Evolutionary conservation across 1,140 invertebrate genomes (phyloP).

Genomic region (Drosophila nikananu): DNA sequence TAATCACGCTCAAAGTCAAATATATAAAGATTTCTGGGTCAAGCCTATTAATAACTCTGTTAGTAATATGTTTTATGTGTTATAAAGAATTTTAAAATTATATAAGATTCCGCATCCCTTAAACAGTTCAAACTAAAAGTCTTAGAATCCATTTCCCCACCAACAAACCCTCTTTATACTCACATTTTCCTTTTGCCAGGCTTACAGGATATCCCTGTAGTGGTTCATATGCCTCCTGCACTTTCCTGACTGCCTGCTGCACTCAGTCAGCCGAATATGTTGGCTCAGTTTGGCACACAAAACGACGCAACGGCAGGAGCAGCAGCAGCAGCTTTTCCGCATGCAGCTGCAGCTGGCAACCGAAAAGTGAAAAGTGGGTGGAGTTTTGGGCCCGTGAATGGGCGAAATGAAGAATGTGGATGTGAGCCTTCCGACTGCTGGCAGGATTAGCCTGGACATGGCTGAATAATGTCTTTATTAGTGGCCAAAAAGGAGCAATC

Average conservation of each 20-base stretch:
- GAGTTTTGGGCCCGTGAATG: conserved; percentile 1
- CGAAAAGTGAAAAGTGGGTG: conserved; percentile 27
- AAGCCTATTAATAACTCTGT: background rate
- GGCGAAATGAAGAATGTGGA: conserved; percentile 8
- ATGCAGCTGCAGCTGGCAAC: conserved; percentile 73
- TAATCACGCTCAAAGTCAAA: conserved; percentile 1
- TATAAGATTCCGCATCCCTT: fast-evolving
- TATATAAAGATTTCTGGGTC: background rate
- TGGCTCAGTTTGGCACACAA: conserved; percentile 63
- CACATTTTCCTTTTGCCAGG: background rate
- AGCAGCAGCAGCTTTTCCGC: conserved; percentile 64
- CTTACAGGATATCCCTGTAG: conserved; percentile 8
- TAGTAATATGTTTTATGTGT: background rate
- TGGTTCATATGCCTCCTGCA: background rate
- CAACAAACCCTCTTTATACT: background rate
- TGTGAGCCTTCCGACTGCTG: conserved; percentile 32
- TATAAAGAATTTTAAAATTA: background rate
- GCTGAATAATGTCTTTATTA: conserved; percentile 78
- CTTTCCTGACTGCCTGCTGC: conserved; percentile 34
- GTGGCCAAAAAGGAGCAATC: conserved; percentile 36
- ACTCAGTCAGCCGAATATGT: conserved; percentile 60
- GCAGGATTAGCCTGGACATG: conserved; percentile 74
- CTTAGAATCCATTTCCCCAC: too few species aligned
- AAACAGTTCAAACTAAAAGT: background rate
- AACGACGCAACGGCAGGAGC: conserved; percentile 27